These are phyloP conservation scores for Cranoglanis bouderius DNA, from an alignment of 2,113 vertebrate genomes.

Conservation along the genomic window DNA sequence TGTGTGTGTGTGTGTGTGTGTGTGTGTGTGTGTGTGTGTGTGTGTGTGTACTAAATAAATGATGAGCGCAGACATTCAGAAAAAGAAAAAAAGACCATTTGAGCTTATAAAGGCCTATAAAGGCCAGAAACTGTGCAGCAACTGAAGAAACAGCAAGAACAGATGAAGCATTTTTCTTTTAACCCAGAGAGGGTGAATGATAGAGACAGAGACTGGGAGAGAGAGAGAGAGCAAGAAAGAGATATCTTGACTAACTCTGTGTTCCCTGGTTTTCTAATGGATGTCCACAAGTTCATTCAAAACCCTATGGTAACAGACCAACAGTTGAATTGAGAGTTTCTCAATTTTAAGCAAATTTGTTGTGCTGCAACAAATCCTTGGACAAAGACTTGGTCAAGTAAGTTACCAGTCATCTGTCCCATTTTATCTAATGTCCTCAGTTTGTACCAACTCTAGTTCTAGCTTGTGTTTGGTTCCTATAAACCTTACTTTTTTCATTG, in stretches of 20 bases:
- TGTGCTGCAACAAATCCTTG: neutral
- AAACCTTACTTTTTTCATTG: neutral
- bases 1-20: conserved; percentile 64
- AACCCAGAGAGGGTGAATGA: neutral
- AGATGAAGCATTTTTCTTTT: neutral
- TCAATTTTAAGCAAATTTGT: neutral
- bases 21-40: conserved; percentile 58
- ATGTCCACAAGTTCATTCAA: neutral
- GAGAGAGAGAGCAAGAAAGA: neutral
- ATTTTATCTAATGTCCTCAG: neutral
- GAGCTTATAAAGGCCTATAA: conserved; percentile 40
- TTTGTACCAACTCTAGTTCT: neutral
- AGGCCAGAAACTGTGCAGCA: neutral
- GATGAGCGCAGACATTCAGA: conserved; percentile 66
- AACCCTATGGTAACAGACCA: neutral
- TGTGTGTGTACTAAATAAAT: conserved; percentile 70
- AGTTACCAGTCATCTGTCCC: neutral
- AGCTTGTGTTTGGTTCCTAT: neutral
- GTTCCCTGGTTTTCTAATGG: neutral
- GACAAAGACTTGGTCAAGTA: neutral
- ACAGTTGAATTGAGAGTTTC: neutral
- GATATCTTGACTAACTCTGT: neutral
- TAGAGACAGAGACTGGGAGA: neutral
- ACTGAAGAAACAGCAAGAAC: neutral
- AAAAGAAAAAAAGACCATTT: conserved; percentile 55